Base-by-base conservation (phyloP, 2,888 invertebrate species). In the Adelognathus sp. region DNA sequence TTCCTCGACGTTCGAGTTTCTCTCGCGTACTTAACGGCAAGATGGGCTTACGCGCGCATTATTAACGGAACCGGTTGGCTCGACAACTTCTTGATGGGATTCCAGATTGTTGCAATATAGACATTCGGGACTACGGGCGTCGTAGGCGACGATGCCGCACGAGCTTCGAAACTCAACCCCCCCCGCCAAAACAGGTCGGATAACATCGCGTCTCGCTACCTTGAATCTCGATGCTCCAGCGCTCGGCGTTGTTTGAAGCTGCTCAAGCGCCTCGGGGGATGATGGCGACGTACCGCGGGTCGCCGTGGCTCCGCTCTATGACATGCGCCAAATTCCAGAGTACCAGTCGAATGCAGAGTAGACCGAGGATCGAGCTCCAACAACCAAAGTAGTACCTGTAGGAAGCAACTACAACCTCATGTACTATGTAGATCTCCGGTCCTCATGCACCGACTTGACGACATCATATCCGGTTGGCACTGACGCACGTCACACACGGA, bases 401-500 rank as follows among this genome's bases (percentile, higher is more conserved):
- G 56, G 64, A 66, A 44, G 31, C 18, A 71, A 52, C 29, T 52
- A 66, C 66, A 61, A 44, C 50, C 14, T 50, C 52, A 44, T 52
- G 60, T 63, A 41, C 24, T 7, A 24, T 44, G 41, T 33, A 41
- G 44, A 60, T 27, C 54, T 60, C 44, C 27, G 24, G 63, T 82
- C 76, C 54, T 71, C 54, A 14, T 72, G 61, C 64, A 33, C 44
- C 14, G 50, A 61, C 72, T 83, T 82, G 86, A 85, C 87, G 87
- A 87, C 84, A 86, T 89, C 87, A 86, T 86, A 86, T 87, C 87
- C 86, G 86, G 86, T 84, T 85, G 76, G n/a, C 85, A 79, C 82
- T 81, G 83, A 85, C 83, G 70, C 58, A 80, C 83, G 82, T 84
- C 81, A 83, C 73, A n/a, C n/a, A 11, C 66, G 82, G 82, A 84